Base-by-base conservation (phyloP, 92 coral and sea anemone species). In the Epizoanthus illoricatus region DNA sequence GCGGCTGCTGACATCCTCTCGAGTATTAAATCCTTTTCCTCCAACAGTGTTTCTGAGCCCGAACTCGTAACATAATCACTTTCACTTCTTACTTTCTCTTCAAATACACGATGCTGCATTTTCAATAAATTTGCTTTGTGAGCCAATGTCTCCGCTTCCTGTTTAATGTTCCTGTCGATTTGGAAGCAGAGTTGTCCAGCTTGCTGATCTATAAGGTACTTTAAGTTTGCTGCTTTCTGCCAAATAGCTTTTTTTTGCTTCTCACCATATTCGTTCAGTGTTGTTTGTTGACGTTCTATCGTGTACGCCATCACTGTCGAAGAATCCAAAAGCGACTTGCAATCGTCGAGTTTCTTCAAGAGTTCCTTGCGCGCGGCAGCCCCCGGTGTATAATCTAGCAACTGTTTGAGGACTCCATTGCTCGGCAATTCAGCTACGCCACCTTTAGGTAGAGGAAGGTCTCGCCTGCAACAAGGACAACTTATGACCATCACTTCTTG, bases 381-480 rank as follows among this genome's bases (percentile, higher is more conserved):
- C 10, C 76, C 76, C 7, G 76, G 76, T 12, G 76, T 72, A 10
- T 72, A 72, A 12, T 72, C 76, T 16, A 72, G 15, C 5, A 72
- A 17, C 36, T 72, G 76, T 72, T 72, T 72, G 15, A 72, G 76
- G 18, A 72, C 76, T 5, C 39, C 60, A 19, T 72, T 72, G 36
- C 36, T 72, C 23, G 76, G 76, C n/a, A 72, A 9, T 17, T 72
- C 76, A 8, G 6, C 76, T 0, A 72, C 76, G 7, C 76, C 76
- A 19, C 76, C 76, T 19, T 72, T 72, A 72, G 76, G 76, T 11
- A 72, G 76, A 20, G 76, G 76, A 36, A 72, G 54, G 43, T 72
- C 76, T 72, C 24, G 5, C 76, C 76, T 72, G 36, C 76, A 72
- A 49, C 49, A 58, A 33, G 76, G 76, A 10, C 76, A 72, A n/a